Conservation (phyloP, 64 coral and sea anemone genomes). For the Anthopleura sola region DNA sequence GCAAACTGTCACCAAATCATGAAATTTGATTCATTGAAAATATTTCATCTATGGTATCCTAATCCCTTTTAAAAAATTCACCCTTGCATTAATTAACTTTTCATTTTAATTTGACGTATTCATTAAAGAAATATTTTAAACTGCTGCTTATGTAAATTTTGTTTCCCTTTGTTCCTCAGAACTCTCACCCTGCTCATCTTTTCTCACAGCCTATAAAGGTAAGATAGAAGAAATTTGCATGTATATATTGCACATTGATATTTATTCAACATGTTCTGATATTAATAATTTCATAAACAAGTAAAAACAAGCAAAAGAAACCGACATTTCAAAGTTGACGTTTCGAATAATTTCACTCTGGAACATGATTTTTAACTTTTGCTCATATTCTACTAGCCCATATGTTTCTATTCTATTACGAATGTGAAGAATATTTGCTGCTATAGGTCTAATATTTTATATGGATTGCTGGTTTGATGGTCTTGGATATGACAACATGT, state of each 20-base stretch:
- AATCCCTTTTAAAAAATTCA: not conserved
- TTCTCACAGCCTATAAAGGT: constrained; percentile 81
- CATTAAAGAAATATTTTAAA: not conserved
- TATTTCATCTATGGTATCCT: not conserved
- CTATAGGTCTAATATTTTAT: too few relatives aligned
- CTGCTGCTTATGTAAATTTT: not conserved
- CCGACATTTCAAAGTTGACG: too few relatives aligned
- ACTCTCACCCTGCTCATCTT: constrained; percentile 26
- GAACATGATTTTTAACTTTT: not conserved
- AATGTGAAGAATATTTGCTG: too few relatives aligned
- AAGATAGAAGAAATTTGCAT: not conserved
- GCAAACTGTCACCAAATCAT: not conserved
- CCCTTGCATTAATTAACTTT: not conserved
- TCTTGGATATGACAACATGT: too few relatives aligned
- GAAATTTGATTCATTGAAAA: not conserved
- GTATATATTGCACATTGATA: not conserved
- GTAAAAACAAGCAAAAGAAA: too few relatives aligned
- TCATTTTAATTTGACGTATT: not conserved
- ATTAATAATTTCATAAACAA: too few relatives aligned
- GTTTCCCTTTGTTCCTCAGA: constrained; percentile 30
- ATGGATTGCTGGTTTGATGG: too few relatives aligned
- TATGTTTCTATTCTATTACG: too few relatives aligned
- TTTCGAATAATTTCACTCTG: not conserved
- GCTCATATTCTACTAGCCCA: too few relatives aligned
- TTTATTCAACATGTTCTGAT: not conserved